Evolutionary conservation across 1,140 invertebrate species (phyloP), one percentile per base, ranked within the genome.

Genomic region (Arion vulgaris): DNA sequence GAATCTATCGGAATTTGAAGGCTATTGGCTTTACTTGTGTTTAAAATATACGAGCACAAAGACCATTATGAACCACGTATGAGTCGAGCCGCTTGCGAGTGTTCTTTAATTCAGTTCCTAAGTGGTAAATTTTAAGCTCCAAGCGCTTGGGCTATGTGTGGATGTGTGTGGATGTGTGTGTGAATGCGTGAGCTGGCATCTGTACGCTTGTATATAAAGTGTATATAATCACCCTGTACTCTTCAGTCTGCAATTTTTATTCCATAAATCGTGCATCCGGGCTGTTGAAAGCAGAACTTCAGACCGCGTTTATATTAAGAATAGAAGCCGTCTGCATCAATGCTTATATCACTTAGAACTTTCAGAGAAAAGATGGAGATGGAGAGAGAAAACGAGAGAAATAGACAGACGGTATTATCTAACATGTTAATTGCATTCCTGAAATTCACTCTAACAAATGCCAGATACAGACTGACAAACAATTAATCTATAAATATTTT

Each of bases 261-360:
- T 32, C 53, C 53, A 57, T 57, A 57, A 57, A 57, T 57, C 53
- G 53, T 57, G 53, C 53, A 23, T 57, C 53, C 53, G 53, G 41
- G 53, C 23, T 19, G 26, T 23, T 57, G 53, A 57, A 57, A 57
- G 53, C 53, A 11, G 1, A 23, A 57, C 23, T 57, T 4, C 4
- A n/a, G 19, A 57, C 9, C 2, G 53, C 15, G 53, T 23, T 19
- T 19, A n/a, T 23, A 11, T 57, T n/a, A 23, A 57, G 53, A 57
- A 57, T 23, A 57, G 23, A 23, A 57, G 53, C 53, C 53, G 53
- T 57, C 53, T 57, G 53, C 53, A 2, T 19, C 9, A 2, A 19
- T 4, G 53, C 15, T 5, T 19, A 2, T 23, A 57, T 57, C 53
- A n/a, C 19, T n/a, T 23, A 57, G 19, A 45, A 45, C 41, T n/a